Conservation (phyloP, 2,888 invertebrate genomes). For the Drosophila percnosoma region DNA sequence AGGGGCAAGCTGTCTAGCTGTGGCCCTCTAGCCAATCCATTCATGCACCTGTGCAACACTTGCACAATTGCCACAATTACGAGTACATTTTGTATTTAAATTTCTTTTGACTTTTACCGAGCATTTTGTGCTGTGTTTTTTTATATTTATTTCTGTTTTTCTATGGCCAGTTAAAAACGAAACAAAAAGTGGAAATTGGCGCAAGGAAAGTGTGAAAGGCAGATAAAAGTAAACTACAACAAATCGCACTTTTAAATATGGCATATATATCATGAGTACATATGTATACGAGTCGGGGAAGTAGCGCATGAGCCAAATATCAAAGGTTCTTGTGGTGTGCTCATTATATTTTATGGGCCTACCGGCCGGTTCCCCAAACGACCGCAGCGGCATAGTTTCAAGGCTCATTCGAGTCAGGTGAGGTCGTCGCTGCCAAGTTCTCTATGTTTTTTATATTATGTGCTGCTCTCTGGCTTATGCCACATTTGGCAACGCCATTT, state of each 20-base stretch:
- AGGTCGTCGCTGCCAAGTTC: constrained; percentile 61
- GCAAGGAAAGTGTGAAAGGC: constrained; percentile 79
- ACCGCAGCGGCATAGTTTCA: constrained; percentile 56
- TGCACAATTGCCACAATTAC: constrained; percentile 43
- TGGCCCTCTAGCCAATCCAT: constrained; percentile 17
- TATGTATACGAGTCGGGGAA: constrained; percentile 9
- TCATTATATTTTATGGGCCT: constrained; percentile 76
- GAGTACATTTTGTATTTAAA: constrained; percentile 54
- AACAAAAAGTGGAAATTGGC: constrained; percentile 74
- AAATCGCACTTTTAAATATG: constrained; percentile 20
- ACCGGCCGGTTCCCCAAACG: constrained; percentile 43
- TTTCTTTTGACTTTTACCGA: constrained; percentile 61
- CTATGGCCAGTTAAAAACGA: constrained; percentile 49
- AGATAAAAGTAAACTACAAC: constrained; percentile 39
- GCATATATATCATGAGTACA: constrained; percentile 13
- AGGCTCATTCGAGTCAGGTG: constrained; percentile 64
- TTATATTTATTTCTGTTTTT: constrained; percentile 2
- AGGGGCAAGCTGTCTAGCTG: constrained; percentile 6
- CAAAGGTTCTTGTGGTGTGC: constrained; percentile 65
- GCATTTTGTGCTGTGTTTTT: constrained; percentile 29
- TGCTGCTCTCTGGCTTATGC: neutral
- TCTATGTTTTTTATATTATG: constrained; percentile 5
- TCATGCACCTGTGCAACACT: constrained; percentile 7
- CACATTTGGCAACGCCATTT: constrained; percentile 39
- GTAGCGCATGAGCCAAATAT: constrained; percentile 63